A percentile compares a stretch with the other conserved stretches of the same genome.
These are phyloP conservation scores for Actias luna DNA, from an alignment of 2,888 invertebrate genomes.

Conservation along the genomic window DNA sequence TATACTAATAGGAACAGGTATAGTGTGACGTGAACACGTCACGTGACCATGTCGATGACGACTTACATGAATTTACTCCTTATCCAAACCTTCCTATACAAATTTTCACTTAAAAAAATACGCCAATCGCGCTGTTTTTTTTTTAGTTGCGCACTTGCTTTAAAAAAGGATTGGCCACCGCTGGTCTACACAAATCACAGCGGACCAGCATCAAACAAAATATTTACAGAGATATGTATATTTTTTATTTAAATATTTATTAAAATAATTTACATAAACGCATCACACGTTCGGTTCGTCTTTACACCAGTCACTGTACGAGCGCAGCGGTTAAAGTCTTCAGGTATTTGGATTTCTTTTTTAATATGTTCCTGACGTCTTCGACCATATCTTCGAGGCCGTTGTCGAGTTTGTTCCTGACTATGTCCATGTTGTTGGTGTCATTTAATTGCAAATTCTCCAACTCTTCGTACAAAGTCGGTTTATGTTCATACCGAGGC, in stretches of 20 bases:
- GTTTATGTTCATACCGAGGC: slow-evolving; percentile 53
- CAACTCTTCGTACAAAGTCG: slow-evolving; percentile 61
- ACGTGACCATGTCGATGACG: too few species aligned
- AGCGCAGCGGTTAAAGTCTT: slow-evolving; percentile 44
- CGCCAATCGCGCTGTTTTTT: too few species aligned
- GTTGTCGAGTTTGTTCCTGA: slow-evolving; percentile 67
- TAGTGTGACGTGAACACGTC: too few species aligned
- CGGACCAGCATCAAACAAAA: background rate
- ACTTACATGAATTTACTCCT: too few species aligned
- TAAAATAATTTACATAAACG: slow-evolving; percentile 24
- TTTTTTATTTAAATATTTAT: slow-evolving; percentile 27
- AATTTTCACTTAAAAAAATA: too few species aligned
- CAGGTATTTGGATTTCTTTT: slow-evolving; percentile 79
- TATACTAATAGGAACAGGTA: too few species aligned
- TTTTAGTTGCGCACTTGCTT: too few species aligned
- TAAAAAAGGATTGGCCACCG: background rate
- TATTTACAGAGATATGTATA: slow-evolving; percentile 59
- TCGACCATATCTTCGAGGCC: slow-evolving; percentile 76
- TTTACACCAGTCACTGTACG: slow-evolving; percentile 11
- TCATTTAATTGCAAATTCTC: slow-evolving; percentile 54
- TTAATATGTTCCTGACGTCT: slow-evolving; percentile 77
- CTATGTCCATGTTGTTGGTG: slow-evolving; percentile 64
- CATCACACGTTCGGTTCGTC: too few species aligned
- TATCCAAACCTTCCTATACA: too few species aligned
- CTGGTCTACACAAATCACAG: too few species aligned